Base-by-base conservation (phyloP, 2,888 invertebrate species). In the Ectobius pallidus region DNA sequence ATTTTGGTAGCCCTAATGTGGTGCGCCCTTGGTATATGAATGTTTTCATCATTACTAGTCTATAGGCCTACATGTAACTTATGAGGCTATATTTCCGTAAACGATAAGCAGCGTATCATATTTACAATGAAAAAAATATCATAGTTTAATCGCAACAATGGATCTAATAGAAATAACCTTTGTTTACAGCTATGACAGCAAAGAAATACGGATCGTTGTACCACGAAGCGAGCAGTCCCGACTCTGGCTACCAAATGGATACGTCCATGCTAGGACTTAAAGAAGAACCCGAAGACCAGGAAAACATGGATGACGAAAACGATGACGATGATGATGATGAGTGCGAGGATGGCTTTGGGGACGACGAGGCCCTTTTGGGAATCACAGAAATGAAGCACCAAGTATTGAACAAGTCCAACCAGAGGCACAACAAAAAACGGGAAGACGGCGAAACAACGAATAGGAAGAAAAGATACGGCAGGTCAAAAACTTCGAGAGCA, bases 241-340 rank as follows among this genome's bases (percentile, higher is more conserved):
- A 63, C 22, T 71, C 71, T n/a, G 39, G 71, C 16, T 71, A 65
- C 27, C 49, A 71, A 22, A 49, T 65, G 52, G 55, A 71, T 20
- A 27, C 34, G 44, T 71, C 71, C 11, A 25, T 55, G 16, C 34
- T 71, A 18, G 46, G 39, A 30, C 22, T 71, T 20, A 71, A 71
- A 46, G 22, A 32, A 11, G 71, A 71, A 30, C 18, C 39, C 11
- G 63, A 65, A 16, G 71, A 65, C 6, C 58, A 58, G n/a, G 71
- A 65, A 39, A 62, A 52, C 25, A 22, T 27, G 18, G 58, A 68
- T 1, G 71, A 63, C 39, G 68, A 39, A 30, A 49, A 63, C 14
- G 69, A 49, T 0, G 72, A 72, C n/a, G 61, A 72, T 6, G 52
- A 49, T 27, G 49, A 46, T 11, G 7, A 46, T 18, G 46, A 46